Evolutionary conservation across 2,888 invertebrate genomes (phyloP).

Genomic region (Scrobipalpa costella): DNA sequence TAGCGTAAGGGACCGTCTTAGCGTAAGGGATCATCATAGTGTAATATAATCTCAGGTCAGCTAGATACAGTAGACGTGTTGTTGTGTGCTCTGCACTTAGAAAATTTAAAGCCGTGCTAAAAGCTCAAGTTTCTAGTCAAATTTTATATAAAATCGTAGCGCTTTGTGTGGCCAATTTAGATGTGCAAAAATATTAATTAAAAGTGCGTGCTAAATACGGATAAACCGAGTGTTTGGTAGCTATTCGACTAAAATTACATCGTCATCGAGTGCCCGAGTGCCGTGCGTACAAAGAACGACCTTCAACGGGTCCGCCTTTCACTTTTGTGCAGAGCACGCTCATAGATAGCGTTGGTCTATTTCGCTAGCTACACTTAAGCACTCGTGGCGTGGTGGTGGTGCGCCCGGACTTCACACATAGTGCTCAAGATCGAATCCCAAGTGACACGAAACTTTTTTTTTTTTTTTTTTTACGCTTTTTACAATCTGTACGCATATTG

Average conservation of each 20-base stretch:
- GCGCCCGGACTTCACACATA: not conserved
- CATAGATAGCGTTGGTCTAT: not conserved
- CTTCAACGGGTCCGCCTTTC: not conserved
- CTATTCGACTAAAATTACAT: not conserved
- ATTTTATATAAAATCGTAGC: not conserved
- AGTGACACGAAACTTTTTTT: not conserved
- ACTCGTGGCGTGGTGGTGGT: not conserved
- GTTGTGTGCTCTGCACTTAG: not conserved
- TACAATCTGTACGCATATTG: not conserved
- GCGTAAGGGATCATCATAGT: too few species aligned
- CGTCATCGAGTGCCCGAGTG: not conserved
- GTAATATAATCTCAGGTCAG: too few species aligned
- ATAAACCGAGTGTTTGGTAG: not conserved
- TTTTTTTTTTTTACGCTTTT: not conserved
- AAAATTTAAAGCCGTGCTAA: not conserved
- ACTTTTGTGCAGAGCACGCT: not conserved
- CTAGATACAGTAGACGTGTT: slow-evolving; percentile 1
- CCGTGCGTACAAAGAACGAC: not conserved
- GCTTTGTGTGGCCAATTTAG: not conserved
- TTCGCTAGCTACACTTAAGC: not conserved
- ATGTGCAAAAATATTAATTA: not conserved
- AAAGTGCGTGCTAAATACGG: not conserved
- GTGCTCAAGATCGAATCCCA: not conserved
- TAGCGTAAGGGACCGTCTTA: too few species aligned
- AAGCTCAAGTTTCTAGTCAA: not conserved